These are phyloP conservation scores for Diadromus collaris DNA, from an alignment of 2,888 invertebrate species.

Conservation along the genomic window DNA sequence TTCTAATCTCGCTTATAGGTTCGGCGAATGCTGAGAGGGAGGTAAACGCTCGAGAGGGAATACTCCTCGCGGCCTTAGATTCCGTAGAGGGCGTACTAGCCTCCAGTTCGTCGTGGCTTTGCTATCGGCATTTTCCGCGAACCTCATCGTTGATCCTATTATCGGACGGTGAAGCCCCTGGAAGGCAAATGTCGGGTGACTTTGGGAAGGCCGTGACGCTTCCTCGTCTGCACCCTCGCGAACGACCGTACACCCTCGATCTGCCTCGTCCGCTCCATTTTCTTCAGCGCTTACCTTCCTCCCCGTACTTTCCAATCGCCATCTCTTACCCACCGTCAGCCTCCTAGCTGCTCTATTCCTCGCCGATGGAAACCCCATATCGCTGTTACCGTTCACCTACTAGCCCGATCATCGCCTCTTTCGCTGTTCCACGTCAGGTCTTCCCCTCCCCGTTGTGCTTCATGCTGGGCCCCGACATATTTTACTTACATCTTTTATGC, in stretches of 20 bases:
- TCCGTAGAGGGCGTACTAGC: constrained; percentile 45
- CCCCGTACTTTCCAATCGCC: not conserved
- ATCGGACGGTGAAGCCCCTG: constrained; percentile 63
- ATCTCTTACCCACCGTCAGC: constrained; percentile 12
- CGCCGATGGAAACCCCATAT: constrained; percentile 11
- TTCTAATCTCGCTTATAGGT: constrained; percentile 61
- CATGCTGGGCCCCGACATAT: not conserved
- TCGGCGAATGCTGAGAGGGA: constrained; percentile 12
- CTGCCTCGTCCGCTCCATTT: constrained; percentile 25
- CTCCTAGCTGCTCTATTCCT: not conserved
- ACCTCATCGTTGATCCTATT: constrained; percentile 68
- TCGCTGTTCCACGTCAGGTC: not conserved
- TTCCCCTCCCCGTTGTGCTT: not conserved
- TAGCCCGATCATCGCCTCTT: not conserved
- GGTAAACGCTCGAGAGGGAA: constrained; percentile 5
- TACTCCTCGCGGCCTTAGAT: constrained; percentile 42
- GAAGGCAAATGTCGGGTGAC: constrained; percentile 65
- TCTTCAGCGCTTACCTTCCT: constrained; percentile 4
- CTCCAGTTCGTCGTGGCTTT: constrained; percentile 35
- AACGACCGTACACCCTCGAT: not conserved
- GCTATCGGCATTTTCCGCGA: constrained; percentile 62
- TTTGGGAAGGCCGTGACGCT: constrained; percentile 58
- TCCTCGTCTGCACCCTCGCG: constrained; percentile 46
- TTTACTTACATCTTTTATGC: constrained; percentile 11
- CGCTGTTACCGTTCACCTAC: constrained; percentile 13